A percentile compares a stretch with the other conserved stretches of the same genome.
These are phyloP conservation scores for Terrapene triunguis DNA, from an alignment of 2,113 vertebrate genomes.

Conservation along the genomic window DNA sequence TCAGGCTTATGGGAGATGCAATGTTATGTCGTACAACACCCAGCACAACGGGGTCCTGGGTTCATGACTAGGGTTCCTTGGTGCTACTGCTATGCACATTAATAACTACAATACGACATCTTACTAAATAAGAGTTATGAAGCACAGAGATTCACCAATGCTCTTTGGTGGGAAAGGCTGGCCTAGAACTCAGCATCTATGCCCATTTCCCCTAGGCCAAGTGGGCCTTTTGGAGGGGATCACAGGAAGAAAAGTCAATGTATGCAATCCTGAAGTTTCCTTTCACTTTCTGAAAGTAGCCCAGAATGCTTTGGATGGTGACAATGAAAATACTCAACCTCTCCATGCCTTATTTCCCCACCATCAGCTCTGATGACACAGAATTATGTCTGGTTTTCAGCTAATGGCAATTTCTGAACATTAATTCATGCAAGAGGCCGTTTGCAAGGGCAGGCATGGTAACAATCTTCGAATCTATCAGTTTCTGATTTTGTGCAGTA, in stretches of 20 bases:
- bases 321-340: background rate
- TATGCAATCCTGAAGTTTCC: background rate
- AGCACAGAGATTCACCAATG: background rate
- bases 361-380: background rate
- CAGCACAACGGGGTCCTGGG: background rate
- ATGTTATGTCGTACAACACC: background rate
- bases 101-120: background rate
- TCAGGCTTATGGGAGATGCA: background rate
- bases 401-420: background rate
- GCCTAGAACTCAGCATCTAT: background rate
- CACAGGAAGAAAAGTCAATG: fast-evolving
- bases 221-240: fast-evolving
- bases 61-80: too few species aligned
- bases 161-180: background rate
- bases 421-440: too few species aligned
- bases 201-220: background rate
- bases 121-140: background rate
- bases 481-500: background rate
- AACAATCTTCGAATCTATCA: background rate
- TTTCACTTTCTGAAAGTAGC: background rate
- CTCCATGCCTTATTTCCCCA: background rate
- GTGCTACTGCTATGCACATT: background rate
- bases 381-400: background rate
- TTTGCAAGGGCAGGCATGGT: too few species aligned
- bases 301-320: background rate